phyloP scores from a whole-genome alignment of 2,113 vertebrate species.

The Hymenochirus boettgeri region DNA sequence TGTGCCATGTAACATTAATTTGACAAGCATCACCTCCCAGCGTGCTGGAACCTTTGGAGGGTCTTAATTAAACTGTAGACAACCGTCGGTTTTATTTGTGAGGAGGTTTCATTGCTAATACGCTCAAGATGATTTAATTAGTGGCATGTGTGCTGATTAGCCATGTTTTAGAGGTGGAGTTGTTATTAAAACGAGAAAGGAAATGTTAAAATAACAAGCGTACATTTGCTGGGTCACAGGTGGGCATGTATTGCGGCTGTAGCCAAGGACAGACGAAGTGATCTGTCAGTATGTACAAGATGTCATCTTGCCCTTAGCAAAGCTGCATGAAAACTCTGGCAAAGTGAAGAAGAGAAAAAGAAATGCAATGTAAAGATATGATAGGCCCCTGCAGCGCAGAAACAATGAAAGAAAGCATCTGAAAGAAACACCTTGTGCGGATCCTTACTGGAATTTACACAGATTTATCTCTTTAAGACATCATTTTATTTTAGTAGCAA shows the following conservation, averaged over 20 bases:
- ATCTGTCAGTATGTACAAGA: conserved; percentile 21
- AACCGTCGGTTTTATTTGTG: conserved; percentile 41
- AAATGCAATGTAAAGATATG: no score
- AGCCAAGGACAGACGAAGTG: conserved; percentile 20
- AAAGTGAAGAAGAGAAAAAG: background rate
- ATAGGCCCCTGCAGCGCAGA: no score
- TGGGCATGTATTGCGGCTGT: conserved; percentile 19
- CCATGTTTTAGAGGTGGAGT: conserved; percentile 24
- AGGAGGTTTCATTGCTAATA: conserved; percentile 40
- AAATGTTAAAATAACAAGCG: conserved; percentile 39
- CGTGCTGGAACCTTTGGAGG: conserved; percentile 39
- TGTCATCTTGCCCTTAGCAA: background rate
- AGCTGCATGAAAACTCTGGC: background rate
- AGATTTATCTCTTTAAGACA: no score
- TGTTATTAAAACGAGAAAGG: conserved; percentile 10
- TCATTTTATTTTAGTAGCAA: no score
- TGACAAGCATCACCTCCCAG: conserved; percentile 43
- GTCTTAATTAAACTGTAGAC: conserved; percentile 40
- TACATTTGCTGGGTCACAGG: conserved; percentile 37
- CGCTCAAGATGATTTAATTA: conserved; percentile 43
- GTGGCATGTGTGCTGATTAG: conserved; percentile 37
- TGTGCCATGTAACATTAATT: conserved; percentile 43
- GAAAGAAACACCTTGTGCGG: no score
- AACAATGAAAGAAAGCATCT: no score
- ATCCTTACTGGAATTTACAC: no score